Evolutionary conservation across 2,113 vertebrate genomes (phyloP).

Genomic region (Mastomys natalensis): DNA sequence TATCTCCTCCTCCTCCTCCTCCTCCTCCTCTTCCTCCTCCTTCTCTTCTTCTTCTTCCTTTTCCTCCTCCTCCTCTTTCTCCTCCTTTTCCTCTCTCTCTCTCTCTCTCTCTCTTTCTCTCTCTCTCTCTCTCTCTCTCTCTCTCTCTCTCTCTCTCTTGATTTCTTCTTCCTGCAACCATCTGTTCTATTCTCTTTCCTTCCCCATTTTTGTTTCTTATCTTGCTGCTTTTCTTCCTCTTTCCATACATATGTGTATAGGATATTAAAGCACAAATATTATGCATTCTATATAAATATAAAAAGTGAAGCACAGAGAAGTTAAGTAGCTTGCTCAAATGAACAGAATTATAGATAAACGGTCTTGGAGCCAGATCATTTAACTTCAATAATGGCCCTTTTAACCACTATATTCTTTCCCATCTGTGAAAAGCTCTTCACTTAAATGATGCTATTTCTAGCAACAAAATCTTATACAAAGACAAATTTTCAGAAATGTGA

Average conservation of each 20-base stretch:
- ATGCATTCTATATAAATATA: neutral
- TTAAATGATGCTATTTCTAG: slow-evolving; percentile 36
- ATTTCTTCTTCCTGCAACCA: too few relatives aligned
- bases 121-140: too few relatives aligned
- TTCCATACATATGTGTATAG: neutral
- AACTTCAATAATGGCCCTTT: neutral
- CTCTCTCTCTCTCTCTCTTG: too few relatives aligned
- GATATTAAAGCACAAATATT: neutral
- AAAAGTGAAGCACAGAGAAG: neutral
- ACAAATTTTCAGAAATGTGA: slow-evolving; percentile 9
- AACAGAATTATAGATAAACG: neutral
- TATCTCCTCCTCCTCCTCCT: too few relatives aligned
- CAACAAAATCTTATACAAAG: neutral
- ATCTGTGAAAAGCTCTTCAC: neutral
- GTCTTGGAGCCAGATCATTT: neutral
- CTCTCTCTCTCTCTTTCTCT: too few relatives aligned
- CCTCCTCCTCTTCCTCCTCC: too few relatives aligned
- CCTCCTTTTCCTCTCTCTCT: too few relatives aligned
- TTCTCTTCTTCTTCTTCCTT: too few relatives aligned
- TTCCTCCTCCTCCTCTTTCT: too few relatives aligned
- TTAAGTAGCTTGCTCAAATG: slow-evolving; percentile 7
- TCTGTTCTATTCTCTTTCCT: too few relatives aligned
- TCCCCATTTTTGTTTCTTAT: neutral
- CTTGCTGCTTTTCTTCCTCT: neutral
- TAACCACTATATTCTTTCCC: neutral